These are phyloP conservation scores for Pristionchus exspectatus DNA, from an alignment of 2,888 invertebrate genomes.

Conservation along the genomic window DNA sequence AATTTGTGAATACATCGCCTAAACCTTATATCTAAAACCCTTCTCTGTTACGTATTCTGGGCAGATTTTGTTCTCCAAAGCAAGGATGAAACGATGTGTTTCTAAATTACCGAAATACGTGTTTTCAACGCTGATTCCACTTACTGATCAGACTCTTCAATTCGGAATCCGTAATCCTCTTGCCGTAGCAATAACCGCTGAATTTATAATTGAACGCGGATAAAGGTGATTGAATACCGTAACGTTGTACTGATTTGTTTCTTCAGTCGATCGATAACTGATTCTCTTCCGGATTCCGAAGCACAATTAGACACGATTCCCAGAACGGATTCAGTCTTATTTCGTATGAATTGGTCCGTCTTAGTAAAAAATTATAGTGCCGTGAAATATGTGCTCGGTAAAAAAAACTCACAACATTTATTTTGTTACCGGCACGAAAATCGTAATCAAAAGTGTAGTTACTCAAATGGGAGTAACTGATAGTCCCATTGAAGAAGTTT, in stretches of 20 bases:
- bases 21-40: constrained; percentile 29
- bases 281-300: background rate
- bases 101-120: background rate
- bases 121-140: background rate
- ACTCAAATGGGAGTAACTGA: background rate
- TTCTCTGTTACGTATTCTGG: constrained; percentile 17
- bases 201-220: background rate
- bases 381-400: too few relatives aligned
- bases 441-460: background rate
- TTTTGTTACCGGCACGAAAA: background rate
- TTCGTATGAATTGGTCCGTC: background rate
- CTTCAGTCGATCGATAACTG: background rate
- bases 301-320: background rate
- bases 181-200: background rate
- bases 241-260: background rate
- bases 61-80: constrained; percentile 1
- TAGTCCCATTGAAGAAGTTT: background rate
- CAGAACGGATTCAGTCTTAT: background rate
- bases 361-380: too few relatives aligned
- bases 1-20: background rate
- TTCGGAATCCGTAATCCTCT: background rate
- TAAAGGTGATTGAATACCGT: background rate
- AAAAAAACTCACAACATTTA: background rate
- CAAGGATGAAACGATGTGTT: constrained; percentile 16
- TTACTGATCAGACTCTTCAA: background rate